A percentile compares a stretch with the other conserved stretches of the same genome.
Evolutionary conservation across 2,888 invertebrate genomes (phyloP).

Genomic region (Platycheirus rosarum): DNA sequence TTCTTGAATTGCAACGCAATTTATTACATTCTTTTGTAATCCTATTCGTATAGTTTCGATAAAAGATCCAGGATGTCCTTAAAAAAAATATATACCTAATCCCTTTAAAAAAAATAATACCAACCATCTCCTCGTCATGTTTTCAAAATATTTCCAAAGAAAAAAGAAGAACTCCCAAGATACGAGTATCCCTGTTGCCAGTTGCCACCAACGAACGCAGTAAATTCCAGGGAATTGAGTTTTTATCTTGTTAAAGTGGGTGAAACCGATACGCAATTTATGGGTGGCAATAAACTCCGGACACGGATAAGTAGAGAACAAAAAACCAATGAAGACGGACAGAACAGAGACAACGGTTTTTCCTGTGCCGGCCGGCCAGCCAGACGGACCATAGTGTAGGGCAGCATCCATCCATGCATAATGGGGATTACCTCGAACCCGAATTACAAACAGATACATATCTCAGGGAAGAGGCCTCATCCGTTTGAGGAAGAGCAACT

Average conservation of each 20-base stretch:
- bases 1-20: slow-evolving; percentile 34
- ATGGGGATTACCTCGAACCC: slow-evolving; percentile 44
- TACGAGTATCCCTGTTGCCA: too few species aligned
- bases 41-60: slow-evolving; percentile 10
- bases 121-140: slow-evolving; percentile 4
- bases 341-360: slow-evolving; percentile 5
- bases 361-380: slow-evolving; percentile 17
- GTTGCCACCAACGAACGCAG: slow-evolving; percentile 10
- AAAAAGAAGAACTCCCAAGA: background rate
- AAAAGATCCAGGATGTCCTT: background rate
- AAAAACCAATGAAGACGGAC: slow-evolving; percentile 9
- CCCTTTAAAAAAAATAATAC: background rate
- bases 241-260: slow-evolving; percentile 69
- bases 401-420: slow-evolving; percentile 21
- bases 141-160: slow-evolving; percentile 9
- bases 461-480: slow-evolving; percentile 7
- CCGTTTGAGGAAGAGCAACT: background rate
- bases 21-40: slow-evolving; percentile 4
- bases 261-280: slow-evolving; percentile 71
- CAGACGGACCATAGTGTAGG: background rate
- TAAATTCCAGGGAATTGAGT: slow-evolving; percentile 53
- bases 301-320: slow-evolving; percentile 54
- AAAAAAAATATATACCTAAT: slow-evolving; percentile 20
- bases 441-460: slow-evolving; percentile 37
- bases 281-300: slow-evolving; percentile 54